Evolutionary conservation across 2,113 vertebrate genomes (phyloP).

Genomic region (Mus musculus): GRCm39 chr6:65579001-65579500

Average conservation of each 20-base stretch:
- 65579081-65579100: too few relatives aligned
- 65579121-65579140: background rate
- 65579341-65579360: background rate
- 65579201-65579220: background rate
- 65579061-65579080: too few relatives aligned
- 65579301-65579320: background rate
- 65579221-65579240: background rate
- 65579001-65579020: too few relatives aligned
- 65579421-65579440: background rate
- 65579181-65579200: background rate
- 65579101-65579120: too few relatives aligned
- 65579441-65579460: background rate
- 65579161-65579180: background rate
- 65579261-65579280: background rate
- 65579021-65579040: too few relatives aligned
- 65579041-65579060: too few relatives aligned
- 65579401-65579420: background rate
- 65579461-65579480: background rate
- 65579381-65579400: slow-evolving; percentile 42
- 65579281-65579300: background rate
- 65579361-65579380: background rate
- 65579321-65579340: background rate
- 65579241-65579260: background rate
- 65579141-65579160: background rate
- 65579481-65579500: background rate